Base-by-base conservation (phyloP, 2,113 vertebrate genomes). In the Indicator indicator region DNA sequence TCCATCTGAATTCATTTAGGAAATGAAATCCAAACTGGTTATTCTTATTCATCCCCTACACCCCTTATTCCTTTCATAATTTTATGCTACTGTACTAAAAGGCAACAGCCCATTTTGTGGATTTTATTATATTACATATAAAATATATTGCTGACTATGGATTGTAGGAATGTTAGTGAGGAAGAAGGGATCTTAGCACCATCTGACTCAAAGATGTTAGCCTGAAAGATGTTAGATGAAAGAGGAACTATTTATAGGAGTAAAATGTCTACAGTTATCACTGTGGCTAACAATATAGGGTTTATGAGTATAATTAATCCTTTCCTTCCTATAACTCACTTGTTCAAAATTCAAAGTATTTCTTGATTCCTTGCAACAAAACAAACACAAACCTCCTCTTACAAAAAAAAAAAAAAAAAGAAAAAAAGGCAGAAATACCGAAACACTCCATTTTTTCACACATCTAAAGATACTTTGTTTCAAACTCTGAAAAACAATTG, bases 221-320 rank as follows among this genome's bases (percentile, higher is more conserved):
- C 96, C 64, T 75, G 32, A 94, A 97, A 95, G 95, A 95, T 95
- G 94, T 93, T 83, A 89, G 93, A 97, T 97, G 76, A 95, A 97
- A 96, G 95, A 86, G 60, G 11, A 91, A 38, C 89, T 95, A 95
- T 97, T 95, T 95, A 93, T 96, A 94, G 91, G 30, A 95, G 24
- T 48, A 86, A 94, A 95, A 88, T 92, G 69, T n/a, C 87, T 91
- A 54, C 28, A 48, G 56, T 88, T 91, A 80, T 60, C 83, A 77
- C 59, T 77, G 46, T 70, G 72, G 79, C 68, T 83, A 89, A 85
- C 77, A 94, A 89, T 50, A 79, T 38, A 74, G 48, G 19, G 56
- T 87, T 80, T 82, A 80, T 23, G 46, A 70, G 16, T 59, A 70
- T 38, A 94, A 94, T 92, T 36, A 48, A 69, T 77, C 46, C 38